These are phyloP conservation scores for Formica exsecta DNA, from an alignment of 1,140 invertebrate species.

Conservation along the genomic window DNA sequence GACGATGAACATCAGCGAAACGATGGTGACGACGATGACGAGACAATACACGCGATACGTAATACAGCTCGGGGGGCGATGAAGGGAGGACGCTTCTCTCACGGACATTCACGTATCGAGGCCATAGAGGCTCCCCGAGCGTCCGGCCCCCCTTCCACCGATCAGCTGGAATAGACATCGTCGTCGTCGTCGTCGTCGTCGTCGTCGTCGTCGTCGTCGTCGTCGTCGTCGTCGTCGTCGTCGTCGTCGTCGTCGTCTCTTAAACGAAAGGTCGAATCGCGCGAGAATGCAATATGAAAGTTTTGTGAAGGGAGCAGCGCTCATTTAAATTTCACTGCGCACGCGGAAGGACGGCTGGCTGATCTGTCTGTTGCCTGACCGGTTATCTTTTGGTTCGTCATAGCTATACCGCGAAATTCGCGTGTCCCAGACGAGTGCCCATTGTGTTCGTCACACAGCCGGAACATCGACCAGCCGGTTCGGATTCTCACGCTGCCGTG, in stretches of 20 bases:
- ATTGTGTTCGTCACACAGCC: constrained; percentile 18
- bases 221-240: neutral
- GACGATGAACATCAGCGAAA: constrained; percentile 9
- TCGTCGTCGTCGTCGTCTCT: constrained; percentile 14
- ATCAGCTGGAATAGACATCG: constrained; percentile 4
- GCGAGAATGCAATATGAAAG: constrained; percentile 77
- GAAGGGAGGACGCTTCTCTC: constrained; percentile 63
- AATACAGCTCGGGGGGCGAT: constrained; percentile 18
- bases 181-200: neutral
- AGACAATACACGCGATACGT: constrained; percentile 52
- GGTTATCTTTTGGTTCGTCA: neutral
- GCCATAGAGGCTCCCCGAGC: constrained; percentile 53
- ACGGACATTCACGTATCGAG: constrained; percentile 71
- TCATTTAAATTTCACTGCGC: constrained; percentile 72
- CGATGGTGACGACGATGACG: constrained; percentile 11
- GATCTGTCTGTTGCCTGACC: neutral
- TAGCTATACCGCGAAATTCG: constrained; percentile 41
- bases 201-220: neutral
- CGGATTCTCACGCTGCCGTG: constrained; percentile 39
- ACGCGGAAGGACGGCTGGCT: constrained; percentile 64
- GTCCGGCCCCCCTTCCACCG: constrained; percentile 28
- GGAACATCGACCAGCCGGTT: constrained; percentile 35
- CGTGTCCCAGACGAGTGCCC: constrained; percentile 8
- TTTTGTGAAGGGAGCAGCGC: constrained; percentile 75
- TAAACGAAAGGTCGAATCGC: constrained; percentile 76